phyloP scores from a whole-genome alignment of 1,140 invertebrate genomes.

The Drosophila neocordata region DNA sequence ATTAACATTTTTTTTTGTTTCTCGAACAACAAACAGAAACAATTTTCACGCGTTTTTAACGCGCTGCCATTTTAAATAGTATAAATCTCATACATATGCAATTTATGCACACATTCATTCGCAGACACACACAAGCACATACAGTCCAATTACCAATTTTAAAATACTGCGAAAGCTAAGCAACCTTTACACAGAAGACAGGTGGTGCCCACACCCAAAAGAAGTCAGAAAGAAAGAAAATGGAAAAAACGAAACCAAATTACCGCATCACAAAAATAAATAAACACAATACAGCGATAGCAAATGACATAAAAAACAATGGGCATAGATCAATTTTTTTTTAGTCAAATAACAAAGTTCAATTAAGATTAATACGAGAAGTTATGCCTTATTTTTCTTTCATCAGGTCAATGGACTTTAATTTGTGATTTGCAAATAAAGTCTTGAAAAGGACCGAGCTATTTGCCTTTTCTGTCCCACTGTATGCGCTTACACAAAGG shows the following conservation, averaged over 20 bases:
- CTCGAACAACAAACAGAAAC: slow-evolving; percentile 41
- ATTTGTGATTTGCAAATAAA: too few species aligned
- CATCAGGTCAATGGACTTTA: too few species aligned
- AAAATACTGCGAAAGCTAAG: slow-evolving; percentile 65
- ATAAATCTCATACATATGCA: slow-evolving; percentile 81
- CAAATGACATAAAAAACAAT: slow-evolving; percentile 45
- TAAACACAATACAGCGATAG: slow-evolving; percentile 16
- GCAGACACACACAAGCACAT: slow-evolving; percentile 22
- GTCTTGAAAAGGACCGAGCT: too few species aligned
- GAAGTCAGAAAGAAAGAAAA: slow-evolving; percentile 13
- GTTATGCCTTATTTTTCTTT: too few species aligned
- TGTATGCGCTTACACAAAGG: not conserved
- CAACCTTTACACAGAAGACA: slow-evolving; percentile 59
- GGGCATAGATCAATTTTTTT: not conserved
- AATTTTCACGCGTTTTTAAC: slow-evolving; percentile 77
- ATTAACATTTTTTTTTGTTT: slow-evolving; percentile 78
- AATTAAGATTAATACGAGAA: too few species aligned
- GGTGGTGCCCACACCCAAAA: slow-evolving; percentile 37
- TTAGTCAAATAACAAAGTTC: not conserved
- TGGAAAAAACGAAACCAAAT: slow-evolving; percentile 64
- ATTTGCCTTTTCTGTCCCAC: not conserved
- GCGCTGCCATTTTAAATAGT: slow-evolving; percentile 54
- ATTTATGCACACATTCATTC: slow-evolving; percentile 55
- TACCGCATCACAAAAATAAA: slow-evolving; percentile 66
- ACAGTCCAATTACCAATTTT: slow-evolving; percentile 62